Evolutionary conservation across 2,888 invertebrate species (phyloP).

Genomic region (Leucoma salicis): DNA sequence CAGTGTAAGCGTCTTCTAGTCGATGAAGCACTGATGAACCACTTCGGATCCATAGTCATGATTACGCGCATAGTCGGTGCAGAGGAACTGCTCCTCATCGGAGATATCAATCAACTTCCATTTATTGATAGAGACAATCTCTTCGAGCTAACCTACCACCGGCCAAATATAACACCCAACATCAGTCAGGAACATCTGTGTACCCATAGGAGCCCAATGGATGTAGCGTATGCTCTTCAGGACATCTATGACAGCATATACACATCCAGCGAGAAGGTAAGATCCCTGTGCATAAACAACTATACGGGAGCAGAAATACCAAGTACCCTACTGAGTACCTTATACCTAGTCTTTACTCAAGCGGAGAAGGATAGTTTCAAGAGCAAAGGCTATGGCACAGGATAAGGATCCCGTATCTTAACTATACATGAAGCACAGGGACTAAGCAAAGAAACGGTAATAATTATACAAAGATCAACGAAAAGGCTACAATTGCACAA

Average conservation of each 20-base stretch:
- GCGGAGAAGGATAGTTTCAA: constrained; percentile 12
- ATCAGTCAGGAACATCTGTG: constrained; percentile 16
- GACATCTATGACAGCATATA: constrained; percentile 16
- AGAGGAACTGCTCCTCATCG: constrained; percentile 18
- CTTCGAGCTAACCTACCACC: constrained; percentile 11
- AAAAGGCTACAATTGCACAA: constrained; percentile 7
- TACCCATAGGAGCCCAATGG: constrained; percentile 19
- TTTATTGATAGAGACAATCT: constrained; percentile 29
- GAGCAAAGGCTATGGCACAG: constrained; percentile 14
- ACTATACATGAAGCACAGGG: constrained; percentile 26
- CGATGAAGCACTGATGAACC: constrained; percentile 25
- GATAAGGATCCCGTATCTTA: constrained; percentile 9
- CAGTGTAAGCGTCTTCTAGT: constrained; percentile 11
- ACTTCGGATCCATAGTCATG: constrained; percentile 16
- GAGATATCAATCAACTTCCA: constrained; percentile 31
- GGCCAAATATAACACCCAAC: constrained; percentile 5
- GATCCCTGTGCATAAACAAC: constrained; percentile 6
- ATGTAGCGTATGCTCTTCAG: constrained; percentile 19
- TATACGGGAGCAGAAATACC: constrained; percentile 7
- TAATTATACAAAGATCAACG: constrained; percentile 8
- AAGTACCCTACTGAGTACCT: constrained; percentile 1
- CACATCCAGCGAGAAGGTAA: constrained; percentile 6
- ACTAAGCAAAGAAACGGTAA: constrained; percentile 1
- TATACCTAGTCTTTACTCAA: constrained; percentile 20
- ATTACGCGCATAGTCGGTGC: constrained; percentile 12